phyloP scores from a whole-genome alignment of 1,140 invertebrate genomes.

The Samia ricini region DNA sequence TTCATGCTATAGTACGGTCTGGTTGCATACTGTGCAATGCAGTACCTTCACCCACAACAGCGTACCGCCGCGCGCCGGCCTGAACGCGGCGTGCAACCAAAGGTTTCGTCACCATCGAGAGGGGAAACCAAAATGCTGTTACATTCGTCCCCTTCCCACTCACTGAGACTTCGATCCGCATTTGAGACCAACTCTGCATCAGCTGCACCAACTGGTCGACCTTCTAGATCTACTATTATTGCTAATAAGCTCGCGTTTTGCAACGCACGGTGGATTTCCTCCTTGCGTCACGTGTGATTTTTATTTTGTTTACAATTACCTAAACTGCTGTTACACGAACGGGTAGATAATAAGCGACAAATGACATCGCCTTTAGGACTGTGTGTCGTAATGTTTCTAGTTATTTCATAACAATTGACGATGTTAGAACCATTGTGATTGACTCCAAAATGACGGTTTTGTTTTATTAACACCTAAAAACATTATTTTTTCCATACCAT shows the following conservation, averaged over 20 bases:
- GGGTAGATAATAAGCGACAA: not conserved
- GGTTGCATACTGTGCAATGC: slow-evolving; percentile 1
- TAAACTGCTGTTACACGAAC: not conserved
- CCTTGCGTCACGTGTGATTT: slow-evolving; percentile 33
- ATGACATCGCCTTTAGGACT: not conserved
- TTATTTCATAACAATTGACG: not conserved
- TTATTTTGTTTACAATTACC: not conserved
- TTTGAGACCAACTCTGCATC: slow-evolving; percentile 32
- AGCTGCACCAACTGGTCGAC: slow-evolving; percentile 52
- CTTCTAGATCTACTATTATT: slow-evolving; percentile 66
- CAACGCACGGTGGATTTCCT: slow-evolving; percentile 42
- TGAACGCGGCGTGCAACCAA: slow-evolving; percentile 52
- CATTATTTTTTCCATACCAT: too few relatives aligned
- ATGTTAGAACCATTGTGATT: too few relatives aligned
- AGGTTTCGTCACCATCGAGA: slow-evolving; percentile 59
- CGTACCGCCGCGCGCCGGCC: slow-evolving; percentile 15
- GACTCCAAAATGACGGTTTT: too few relatives aligned
- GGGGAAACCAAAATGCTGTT: slow-evolving; percentile 38
- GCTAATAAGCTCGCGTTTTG: slow-evolving; percentile 64
- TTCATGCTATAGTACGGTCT: slow-evolving; percentile 42
- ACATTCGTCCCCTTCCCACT: slow-evolving; percentile 39
- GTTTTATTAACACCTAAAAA: too few relatives aligned
- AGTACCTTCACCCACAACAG: not conserved
- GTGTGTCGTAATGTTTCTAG: not conserved
- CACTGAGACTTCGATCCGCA: not conserved